A percentile compares a stretch with the other conserved stretches of the same genome.
These are phyloP conservation scores for Corticium candelabrum DNA, from an alignment of 37 sponge, comb jelly and placozoan species.

Conservation along the genomic window DNA sequence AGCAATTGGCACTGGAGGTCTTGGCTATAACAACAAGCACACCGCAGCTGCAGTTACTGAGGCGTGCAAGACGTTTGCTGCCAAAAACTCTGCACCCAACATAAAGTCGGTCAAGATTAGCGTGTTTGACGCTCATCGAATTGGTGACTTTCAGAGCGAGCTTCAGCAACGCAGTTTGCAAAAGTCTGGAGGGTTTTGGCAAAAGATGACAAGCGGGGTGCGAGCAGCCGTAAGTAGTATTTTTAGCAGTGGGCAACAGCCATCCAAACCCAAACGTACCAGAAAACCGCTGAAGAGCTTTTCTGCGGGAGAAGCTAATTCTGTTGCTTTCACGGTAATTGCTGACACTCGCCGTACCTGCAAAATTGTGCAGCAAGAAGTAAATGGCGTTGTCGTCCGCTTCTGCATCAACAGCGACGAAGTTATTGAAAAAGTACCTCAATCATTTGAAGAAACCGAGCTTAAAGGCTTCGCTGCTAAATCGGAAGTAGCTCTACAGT, in stretches of 20 bases:
- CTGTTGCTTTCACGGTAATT: background rate
- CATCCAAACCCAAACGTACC: too few relatives aligned
- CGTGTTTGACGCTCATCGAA: background rate
- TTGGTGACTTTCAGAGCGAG: background rate
- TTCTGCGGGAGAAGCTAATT: background rate
- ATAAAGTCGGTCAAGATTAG: background rate
- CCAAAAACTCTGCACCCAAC: background rate
- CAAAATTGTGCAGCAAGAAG: background rate
- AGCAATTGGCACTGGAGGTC: background rate
- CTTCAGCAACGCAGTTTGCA: background rate
- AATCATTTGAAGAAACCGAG: background rate
- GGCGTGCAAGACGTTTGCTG: background rate
- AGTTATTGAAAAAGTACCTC: background rate
- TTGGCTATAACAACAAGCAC: background rate
- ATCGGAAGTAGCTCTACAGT: background rate
- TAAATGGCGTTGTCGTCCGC: background rate
- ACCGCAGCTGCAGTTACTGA: background rate
- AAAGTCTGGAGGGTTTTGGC: too few relatives aligned
- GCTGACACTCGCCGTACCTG: background rate
- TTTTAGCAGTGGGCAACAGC: too few relatives aligned
- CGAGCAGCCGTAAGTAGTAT: too few relatives aligned
- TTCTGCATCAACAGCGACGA: background rate
- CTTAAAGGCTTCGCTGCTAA: background rate
- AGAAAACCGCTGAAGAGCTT: background rate
- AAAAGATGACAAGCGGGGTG: too few relatives aligned